A percentile compares a stretch with the other conserved stretches of the same genome.
Conservation (phyloP, 2,888 invertebrate genomes). For the Synanthedon myopaeformis region DNA sequence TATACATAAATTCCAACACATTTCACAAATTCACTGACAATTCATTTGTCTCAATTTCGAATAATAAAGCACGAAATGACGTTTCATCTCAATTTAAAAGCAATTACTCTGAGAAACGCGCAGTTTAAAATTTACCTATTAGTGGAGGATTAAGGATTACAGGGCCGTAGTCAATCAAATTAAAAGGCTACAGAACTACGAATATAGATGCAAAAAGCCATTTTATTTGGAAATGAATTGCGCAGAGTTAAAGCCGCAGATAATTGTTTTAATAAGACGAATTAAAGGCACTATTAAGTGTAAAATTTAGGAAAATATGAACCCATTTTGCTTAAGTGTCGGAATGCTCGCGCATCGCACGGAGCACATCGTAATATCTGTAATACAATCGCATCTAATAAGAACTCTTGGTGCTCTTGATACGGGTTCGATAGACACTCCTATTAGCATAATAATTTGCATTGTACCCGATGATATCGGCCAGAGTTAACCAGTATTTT, state of each 20-base stretch:
- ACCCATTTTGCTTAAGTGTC: neutral
- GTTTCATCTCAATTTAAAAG: neutral
- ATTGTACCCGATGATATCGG: conserved; percentile 19
- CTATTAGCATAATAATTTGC: conserved; percentile 44
- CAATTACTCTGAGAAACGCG: too few relatives aligned
- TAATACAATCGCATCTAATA: conserved; percentile 46
- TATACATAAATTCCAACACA: neutral
- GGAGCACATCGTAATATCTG: conserved; percentile 20
- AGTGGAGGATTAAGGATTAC: neutral
- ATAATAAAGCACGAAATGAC: neutral
- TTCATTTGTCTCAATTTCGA: neutral
- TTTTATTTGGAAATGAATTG: neutral
- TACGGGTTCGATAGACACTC: conserved; percentile 35
- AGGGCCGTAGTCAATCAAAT: neutral
- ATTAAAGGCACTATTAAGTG: neutral
- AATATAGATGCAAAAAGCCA: neutral
- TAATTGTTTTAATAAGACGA: neutral
- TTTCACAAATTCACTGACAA: neutral
- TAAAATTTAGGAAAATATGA: neutral
- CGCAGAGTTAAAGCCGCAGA: neutral
- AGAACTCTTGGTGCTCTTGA: conserved; percentile 24
- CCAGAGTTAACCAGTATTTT: neutral
- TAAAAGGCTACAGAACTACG: neutral
- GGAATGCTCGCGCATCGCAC: neutral
- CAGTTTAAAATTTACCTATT: neutral